Percentiles rank a stretch among this genome's conserved stretches.
Evolutionary conservation across 2,797 vertebrate genomes (phyloP).

Genomic region (Melanotaenia parkinsoni): DNA sequence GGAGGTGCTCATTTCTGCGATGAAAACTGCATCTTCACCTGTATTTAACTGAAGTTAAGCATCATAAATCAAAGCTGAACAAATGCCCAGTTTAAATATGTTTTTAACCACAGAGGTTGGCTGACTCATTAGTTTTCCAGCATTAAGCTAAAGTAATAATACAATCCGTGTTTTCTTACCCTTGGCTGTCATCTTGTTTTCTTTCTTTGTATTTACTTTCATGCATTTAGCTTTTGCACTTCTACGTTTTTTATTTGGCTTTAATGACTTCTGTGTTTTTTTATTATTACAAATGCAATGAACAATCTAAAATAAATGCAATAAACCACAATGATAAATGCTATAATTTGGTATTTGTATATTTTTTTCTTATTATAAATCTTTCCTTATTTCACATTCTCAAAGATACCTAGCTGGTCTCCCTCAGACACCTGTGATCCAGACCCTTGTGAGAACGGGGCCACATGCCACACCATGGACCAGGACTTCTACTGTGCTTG

Average conservation of each 20-base stretch:
- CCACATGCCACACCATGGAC: conserved; percentile 89
- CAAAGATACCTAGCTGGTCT: conserved; percentile 65
- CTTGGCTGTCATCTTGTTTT: background rate
- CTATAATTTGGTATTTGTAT: background rate
- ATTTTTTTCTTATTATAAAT: background rate
- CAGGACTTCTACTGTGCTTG: conserved; percentile 97
- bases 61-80: background rate
- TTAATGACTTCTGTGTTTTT: too few relatives aligned
- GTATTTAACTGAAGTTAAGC: background rate
- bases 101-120: background rate
- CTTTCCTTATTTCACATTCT: background rate
- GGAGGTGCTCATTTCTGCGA: background rate
- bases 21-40: background rate
- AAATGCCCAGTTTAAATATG: background rate
- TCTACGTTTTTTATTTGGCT: background rate
- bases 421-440: conserved; percentile 87
- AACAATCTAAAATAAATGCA: too few relatives aligned
- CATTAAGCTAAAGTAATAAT: background rate
- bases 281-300: too few relatives aligned
- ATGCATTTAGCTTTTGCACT: background rate
- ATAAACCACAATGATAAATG: too few relatives aligned
- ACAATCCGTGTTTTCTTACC: background rate
- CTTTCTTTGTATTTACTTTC: background rate
- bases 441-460: conserved; percentile 91
- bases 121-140: background rate